These are phyloP conservation scores for Coleophora deauratella DNA, from an alignment of 2,888 invertebrate genomes.

Conservation along the genomic window DNA sequence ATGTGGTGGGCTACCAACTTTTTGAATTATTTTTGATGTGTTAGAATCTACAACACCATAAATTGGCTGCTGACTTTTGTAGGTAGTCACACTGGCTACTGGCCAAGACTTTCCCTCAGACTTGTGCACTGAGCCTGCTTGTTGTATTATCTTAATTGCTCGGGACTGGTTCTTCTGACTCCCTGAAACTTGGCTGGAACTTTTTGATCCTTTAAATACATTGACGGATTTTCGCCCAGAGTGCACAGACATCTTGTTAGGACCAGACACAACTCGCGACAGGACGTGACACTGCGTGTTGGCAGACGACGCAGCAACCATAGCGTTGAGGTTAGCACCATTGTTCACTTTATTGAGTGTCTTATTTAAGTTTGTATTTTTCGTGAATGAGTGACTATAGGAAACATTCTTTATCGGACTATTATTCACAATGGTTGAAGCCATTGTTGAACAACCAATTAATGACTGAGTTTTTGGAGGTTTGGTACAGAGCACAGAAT, in stretches of 20 bases:
- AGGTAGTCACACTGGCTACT: conserved; percentile 45
- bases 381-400: conserved; percentile 57
- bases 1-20: conserved; percentile 60
- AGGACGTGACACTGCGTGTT: conserved; percentile 64
- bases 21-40: conserved; percentile 60
- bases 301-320: conserved; percentile 54
- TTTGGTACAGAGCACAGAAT: conserved; percentile 57
- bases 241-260: conserved; percentile 66
- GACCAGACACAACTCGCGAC: conserved; percentile 64
- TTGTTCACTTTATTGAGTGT: conserved; percentile 58
- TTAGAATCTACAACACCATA: conserved; percentile 51
- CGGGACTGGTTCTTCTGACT: conserved; percentile 60
- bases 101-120: conserved; percentile 60
- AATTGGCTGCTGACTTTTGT: conserved; percentile 47
- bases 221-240: conserved; percentile 59
- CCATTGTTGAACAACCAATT: conserved; percentile 51
- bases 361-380: conserved; percentile 59
- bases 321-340: conserved; percentile 64
- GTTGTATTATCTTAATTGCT: conserved; percentile 73
- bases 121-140: conserved; percentile 53
- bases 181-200: conserved; percentile 36
- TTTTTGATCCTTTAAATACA: conserved; percentile 55
- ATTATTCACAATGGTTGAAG: conserved; percentile 50
- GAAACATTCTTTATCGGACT: conserved; percentile 60
- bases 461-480: conserved; percentile 56